Evolutionary conservation across 2,888 invertebrate genomes (phyloP).

Genomic region (Limenitis camilla): DNA sequence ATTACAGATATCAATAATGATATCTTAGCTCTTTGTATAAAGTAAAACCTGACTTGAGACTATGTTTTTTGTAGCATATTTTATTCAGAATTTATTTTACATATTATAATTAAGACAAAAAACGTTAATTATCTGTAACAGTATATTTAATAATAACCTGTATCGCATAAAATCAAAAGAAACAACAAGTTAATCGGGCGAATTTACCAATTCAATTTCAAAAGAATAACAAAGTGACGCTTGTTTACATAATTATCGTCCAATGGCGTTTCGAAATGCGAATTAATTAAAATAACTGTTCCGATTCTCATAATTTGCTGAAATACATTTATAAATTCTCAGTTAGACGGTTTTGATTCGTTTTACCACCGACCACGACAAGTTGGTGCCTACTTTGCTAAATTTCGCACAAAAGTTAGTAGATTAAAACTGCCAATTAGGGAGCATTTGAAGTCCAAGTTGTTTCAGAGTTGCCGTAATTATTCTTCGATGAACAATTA

Average conservation of each 20-base stretch:
- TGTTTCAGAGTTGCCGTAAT: conserved; percentile 70
- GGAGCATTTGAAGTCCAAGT: conserved; percentile 69
- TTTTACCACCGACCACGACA: conserved; percentile 64
- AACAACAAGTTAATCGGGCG: not conserved
- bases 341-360: conserved; percentile 63
- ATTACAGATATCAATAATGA: too few species aligned
- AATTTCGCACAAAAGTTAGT: conserved; percentile 71
- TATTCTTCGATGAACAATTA: conserved; percentile 68
- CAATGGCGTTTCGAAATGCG: conserved; percentile 42
- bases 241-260: conserved; percentile 30
- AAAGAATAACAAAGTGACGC: conserved; percentile 16
- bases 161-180: not conserved
- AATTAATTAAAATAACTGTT: conserved; percentile 52
- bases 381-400: conserved; percentile 64
- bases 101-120: too few species aligned
- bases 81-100: too few species aligned
- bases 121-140: too few species aligned
- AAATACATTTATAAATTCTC: conserved; percentile 64
- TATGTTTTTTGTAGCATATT: too few species aligned
- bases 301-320: conserved; percentile 50
- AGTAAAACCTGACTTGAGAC: too few species aligned
- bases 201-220: not conserved
- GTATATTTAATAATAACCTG: not conserved
- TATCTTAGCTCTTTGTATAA: too few species aligned
- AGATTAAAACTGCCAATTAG: conserved; percentile 74